phyloP scores from a whole-genome alignment of 2,113 vertebrate species.

The Triplophysa siluroides region DNA sequence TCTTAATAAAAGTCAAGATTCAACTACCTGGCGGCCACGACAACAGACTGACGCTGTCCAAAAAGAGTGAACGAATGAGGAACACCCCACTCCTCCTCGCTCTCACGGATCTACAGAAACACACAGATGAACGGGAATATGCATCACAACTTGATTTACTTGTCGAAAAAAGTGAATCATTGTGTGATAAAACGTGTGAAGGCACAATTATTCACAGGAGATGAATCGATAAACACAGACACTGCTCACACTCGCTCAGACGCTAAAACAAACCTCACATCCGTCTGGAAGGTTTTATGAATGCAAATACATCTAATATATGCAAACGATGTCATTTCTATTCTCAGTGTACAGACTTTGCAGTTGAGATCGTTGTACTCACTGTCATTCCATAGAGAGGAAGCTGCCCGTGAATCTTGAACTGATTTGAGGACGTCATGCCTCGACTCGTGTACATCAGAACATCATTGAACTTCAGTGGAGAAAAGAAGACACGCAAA shows the following conservation, averaged over 20 bases:
- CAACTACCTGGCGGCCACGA: slow-evolving; percentile 89
- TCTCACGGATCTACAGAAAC: slow-evolving; percentile 84
- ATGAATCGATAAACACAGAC: not conserved
- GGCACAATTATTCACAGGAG: not conserved
- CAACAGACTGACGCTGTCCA: slow-evolving; percentile 87
- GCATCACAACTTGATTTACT: slow-evolving; percentile 25
- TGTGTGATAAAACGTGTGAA: not conserved
- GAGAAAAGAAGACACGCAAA: not conserved
- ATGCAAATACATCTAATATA: not conserved
- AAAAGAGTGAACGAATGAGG: slow-evolving; percentile 91
- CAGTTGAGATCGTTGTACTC: slow-evolving; percentile 61
- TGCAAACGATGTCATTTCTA: not conserved
- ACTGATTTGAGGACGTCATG: slow-evolving; percentile 91
- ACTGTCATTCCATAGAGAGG: slow-evolving; percentile 92
- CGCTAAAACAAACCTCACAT: no score
- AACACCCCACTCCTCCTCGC: slow-evolving; percentile 96
- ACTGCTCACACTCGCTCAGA: no score
- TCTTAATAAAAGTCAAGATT: not conserved
- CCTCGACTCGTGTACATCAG: slow-evolving; percentile 94
- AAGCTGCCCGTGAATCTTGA: slow-evolving; percentile 95
- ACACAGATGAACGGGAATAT: slow-evolving; percentile 40
- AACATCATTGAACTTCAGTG: slow-evolving; percentile 87
- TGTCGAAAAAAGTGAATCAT: not conserved
- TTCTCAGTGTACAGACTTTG: not conserved
- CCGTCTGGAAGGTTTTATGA: no score